These are phyloP conservation scores for Clamator glandarius DNA, from an alignment of 2,797 vertebrate genomes.

Conservation along the genomic window DNA sequence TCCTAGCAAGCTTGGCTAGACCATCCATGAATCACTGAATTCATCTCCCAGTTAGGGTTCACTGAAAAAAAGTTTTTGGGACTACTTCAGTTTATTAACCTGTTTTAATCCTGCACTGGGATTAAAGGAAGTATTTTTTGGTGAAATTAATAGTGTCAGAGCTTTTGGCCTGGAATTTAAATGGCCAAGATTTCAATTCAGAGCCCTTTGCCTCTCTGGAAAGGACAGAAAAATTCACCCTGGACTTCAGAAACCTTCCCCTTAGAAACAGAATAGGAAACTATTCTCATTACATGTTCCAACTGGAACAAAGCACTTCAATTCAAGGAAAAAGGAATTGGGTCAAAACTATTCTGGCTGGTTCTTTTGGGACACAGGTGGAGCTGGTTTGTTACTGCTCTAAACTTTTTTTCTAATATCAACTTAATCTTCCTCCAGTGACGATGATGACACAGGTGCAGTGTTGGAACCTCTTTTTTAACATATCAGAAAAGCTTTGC, in stretches of 20 bases:
- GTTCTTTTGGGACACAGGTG: background rate
- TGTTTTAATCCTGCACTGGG: background rate
- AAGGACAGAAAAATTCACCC: background rate
- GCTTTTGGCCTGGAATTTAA: background rate
- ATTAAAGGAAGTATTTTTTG: background rate
- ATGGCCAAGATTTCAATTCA: background rate
- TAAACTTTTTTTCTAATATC: background rate
- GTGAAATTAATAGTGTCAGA: background rate
- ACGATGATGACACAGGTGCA: background rate
- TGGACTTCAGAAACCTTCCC: background rate
- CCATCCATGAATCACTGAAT: background rate
- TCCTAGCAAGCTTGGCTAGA: background rate
- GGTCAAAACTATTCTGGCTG: background rate
- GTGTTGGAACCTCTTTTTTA: background rate
- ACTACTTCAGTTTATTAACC: background rate
- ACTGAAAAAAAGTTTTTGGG: background rate
- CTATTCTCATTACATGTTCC: background rate
- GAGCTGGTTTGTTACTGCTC: background rate
- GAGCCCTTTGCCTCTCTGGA: background rate
- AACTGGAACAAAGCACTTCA: background rate
- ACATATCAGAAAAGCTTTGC: background rate
- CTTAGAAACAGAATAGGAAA: background rate
- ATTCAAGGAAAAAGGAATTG: background rate
- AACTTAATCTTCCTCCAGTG: background rate
- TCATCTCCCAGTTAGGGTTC: background rate